Conservation (phyloP, 2,888 invertebrate genomes). For the Tholera decimalis region DNA sequence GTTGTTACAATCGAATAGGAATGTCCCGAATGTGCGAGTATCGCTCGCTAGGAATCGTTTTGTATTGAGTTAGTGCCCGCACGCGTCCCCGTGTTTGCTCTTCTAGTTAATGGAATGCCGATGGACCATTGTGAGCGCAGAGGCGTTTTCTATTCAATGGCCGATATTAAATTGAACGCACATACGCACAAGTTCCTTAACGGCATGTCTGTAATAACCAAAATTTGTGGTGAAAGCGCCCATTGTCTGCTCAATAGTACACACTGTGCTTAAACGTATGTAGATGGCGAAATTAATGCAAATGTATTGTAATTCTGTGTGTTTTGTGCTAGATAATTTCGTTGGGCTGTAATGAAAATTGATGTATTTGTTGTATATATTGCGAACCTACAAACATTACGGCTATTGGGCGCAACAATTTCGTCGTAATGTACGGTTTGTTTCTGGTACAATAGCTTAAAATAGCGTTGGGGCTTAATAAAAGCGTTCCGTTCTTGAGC, state of each 20-base stretch:
- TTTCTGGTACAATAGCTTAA: conserved; percentile 34
- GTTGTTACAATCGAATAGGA: conserved; percentile 80
- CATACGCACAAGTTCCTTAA: conserved; percentile 76
- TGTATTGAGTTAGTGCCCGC: conserved; percentile 84
- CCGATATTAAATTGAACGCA: conserved; percentile 83
- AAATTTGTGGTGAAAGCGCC: conserved; percentile 67
- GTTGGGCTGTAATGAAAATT: conserved; percentile 32
- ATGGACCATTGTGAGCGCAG: conserved; percentile 85
- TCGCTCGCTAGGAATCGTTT: conserved; percentile 83
- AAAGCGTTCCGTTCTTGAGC: conserved; percentile 52
- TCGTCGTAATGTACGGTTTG: conserved; percentile 26
- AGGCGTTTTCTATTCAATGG: conserved; percentile 85
- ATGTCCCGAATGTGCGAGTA: conserved; percentile 80
- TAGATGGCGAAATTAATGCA: conserved; percentile 56
- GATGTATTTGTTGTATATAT: conserved; percentile 21
- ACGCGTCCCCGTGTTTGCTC: conserved; percentile 86
- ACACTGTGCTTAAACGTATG: conserved; percentile 39
- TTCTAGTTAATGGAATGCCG: conserved; percentile 89
- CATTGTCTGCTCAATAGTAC: conserved; percentile 56
- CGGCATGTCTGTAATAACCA: conserved; percentile 73
- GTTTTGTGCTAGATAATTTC: conserved; percentile 36
- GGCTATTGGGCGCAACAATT: conserved; percentile 28
- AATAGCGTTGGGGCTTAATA: conserved; percentile 48
- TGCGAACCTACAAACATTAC: conserved; percentile 7
- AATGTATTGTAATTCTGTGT: conserved; percentile 45